These are phyloP conservation scores for Netelia virgata DNA, from an alignment of 2,888 invertebrate species.

Conservation along the genomic window DNA sequence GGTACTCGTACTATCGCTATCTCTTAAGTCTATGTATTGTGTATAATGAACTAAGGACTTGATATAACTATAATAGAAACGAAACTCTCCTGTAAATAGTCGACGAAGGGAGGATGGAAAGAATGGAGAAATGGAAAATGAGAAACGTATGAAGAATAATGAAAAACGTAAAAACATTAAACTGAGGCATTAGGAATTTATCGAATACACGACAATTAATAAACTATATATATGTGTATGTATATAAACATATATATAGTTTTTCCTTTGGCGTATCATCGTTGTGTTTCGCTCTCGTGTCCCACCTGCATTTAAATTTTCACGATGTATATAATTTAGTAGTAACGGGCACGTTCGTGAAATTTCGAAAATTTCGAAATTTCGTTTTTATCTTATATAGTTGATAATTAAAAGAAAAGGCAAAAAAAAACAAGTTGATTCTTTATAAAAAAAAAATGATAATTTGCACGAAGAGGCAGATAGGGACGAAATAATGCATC, in stretches of 20 bases:
- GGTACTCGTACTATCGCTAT: conserved; percentile 78
- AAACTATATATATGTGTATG: conserved; percentile 33
- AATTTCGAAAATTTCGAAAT: neutral
- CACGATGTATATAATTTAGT: conserved; percentile 20
- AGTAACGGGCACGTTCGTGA: neutral
- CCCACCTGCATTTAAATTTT: conserved; percentile 61
- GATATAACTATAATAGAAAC: conserved; percentile 80
- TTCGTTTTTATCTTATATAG: conserved; percentile 33
- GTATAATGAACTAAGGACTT: conserved; percentile 84
- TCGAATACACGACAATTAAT: conserved; percentile 69
- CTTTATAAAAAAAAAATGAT: conserved; percentile 23
- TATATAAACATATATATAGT: conserved; percentile 41
- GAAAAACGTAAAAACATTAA: conserved; percentile 53
- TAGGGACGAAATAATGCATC: conserved; percentile 48
- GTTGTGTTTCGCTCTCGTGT: conserved; percentile 46
- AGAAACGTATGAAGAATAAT: neutral
- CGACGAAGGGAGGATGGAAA: conserved; percentile 59
- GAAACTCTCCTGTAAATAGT: conserved; percentile 83
- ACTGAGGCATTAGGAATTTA: conserved; percentile 83
- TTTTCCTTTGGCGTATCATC: conserved; percentile 16
- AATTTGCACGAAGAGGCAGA: conserved; percentile 20
- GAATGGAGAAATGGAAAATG: conserved; percentile 15
- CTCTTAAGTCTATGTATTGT: conserved; percentile 83
- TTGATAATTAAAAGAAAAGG: conserved; percentile 14
- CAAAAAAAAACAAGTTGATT: conserved; percentile 9